Evolutionary conservation across 2,797 vertebrate genomes (phyloP), one percentile per base, ranked within the genome.

Genomic region (Podargus strigoides): DNA sequence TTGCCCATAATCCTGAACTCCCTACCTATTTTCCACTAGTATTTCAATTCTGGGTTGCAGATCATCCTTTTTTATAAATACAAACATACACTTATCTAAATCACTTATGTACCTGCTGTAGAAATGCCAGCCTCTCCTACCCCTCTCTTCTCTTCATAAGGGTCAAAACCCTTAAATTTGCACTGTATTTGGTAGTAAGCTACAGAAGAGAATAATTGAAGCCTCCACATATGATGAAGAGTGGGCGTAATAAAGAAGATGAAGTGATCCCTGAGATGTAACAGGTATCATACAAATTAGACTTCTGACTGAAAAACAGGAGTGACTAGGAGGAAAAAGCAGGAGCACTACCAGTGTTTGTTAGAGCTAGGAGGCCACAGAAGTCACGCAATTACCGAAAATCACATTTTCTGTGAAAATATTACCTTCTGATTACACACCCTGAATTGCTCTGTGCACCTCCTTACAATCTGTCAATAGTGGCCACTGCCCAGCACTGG

Each of bases 131-230:
- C 20, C 14, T 53, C 56, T 87, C 39, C 75, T 70, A 46, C 3
- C 10, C 23, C 24, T 59, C 14, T 36, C 36, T 49, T 30, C 28
- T 53, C 26, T 47, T 76, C 34, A 8, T 34, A 32, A 24, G 12
- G 36, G 37, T 66, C 47, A 77, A 73, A 83, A 87, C 69, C 77
- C 10, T 86, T 93, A 93, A 66, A 70, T 82, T 93, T 77, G 46
- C 63, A 47, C 30, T 20, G 24, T 46, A 62, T 89, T 81, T 87
- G 52, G 60, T 64, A 68, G 77, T 44, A 60, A 86, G 55, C 72
- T 85, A 69, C 30, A 34, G 68, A 67, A 81, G 27, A 85, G 59
- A 70, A 74, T 59, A 86, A 85, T 4, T 84, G 49, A 73, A 66
- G 39, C 5, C n/a, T 18, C 64, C 46, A 49, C 58, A 50, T 89